These are phyloP conservation scores for Timandra comae DNA, from an alignment of 2,888 invertebrate genomes.

Conservation along the genomic window DNA sequence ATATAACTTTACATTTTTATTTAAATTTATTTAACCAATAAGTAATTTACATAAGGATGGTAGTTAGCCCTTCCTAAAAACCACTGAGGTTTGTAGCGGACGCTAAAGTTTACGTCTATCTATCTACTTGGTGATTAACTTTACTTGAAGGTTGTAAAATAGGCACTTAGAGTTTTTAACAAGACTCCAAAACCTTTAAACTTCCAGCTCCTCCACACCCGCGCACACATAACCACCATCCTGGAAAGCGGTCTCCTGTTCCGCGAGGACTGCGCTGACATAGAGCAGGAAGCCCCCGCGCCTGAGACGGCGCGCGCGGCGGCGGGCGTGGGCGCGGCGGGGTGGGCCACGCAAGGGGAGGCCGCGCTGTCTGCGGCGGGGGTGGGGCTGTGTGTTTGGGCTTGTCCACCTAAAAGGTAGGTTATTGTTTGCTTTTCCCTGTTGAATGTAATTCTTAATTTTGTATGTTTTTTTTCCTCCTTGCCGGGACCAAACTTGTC, in stretches of 20 bases:
- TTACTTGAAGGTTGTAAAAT: too few species aligned
- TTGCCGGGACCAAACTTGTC: too few species aligned
- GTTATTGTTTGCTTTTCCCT: background rate
- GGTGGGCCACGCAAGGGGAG: conserved; percentile 58
- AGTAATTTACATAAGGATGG: too few species aligned
- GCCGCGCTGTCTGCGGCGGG: conserved; percentile 21
- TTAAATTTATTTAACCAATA: too few species aligned
- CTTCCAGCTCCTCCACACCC: conserved; percentile 51
- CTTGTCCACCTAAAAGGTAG: conserved; percentile 48
- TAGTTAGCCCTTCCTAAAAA: too few species aligned
- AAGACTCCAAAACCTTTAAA: too few species aligned
- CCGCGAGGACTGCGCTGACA: conserved; percentile 58
- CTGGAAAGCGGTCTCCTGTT: conserved; percentile 64
- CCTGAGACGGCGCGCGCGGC: conserved; percentile 38
- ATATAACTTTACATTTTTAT: too few species aligned
- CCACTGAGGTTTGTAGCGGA: too few species aligned
- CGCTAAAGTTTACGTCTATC: too few species aligned
- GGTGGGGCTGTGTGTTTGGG: conserved; percentile 25
- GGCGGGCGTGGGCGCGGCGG: conserved; percentile 37
- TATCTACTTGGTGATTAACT: too few species aligned
- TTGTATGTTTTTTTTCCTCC: background rate
- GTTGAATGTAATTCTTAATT: background rate
- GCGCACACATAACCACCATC: conserved; percentile 48
- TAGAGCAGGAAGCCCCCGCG: conserved; percentile 54
- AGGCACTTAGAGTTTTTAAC: too few species aligned